Evolutionary conservation across 2,797 vertebrate species (phyloP).

Genomic region (Pseudomugil tenellus): DNA sequence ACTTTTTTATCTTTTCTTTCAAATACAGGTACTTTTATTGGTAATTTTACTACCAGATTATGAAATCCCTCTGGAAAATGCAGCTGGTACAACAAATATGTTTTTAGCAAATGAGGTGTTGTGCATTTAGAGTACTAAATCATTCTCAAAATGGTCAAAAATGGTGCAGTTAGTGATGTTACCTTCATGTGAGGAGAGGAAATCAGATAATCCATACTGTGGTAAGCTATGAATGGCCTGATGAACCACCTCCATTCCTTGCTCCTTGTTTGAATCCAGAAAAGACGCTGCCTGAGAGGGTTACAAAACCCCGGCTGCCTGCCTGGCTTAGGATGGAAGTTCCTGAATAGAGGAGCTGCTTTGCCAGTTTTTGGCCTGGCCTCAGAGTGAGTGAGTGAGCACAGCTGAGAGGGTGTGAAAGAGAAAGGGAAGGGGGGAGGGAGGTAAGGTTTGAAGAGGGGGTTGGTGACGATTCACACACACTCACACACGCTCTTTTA

Average conservation of each 20-base stretch:
- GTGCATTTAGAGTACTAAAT: slow-evolving; percentile 8
- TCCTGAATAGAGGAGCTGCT: slow-evolving; percentile 67
- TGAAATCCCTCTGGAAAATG: slow-evolving; percentile 37
- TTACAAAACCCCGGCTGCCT: slow-evolving; percentile 33
- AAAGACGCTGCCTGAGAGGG: slow-evolving; percentile 46
- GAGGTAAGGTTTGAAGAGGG: slow-evolving; percentile 70
- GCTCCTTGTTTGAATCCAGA: slow-evolving; percentile 26
- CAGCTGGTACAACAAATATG: slow-evolving; percentile 47
- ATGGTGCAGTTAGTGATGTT: slow-evolving; percentile 56
- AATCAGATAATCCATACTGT: slow-evolving; percentile 75
- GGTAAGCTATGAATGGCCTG: slow-evolving; percentile 61
- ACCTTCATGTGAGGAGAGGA: slow-evolving; percentile 79
- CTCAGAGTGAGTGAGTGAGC: slow-evolving; percentile 81
- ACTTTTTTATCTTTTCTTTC: slow-evolving; percentile 14
- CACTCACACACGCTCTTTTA: slow-evolving; percentile 33
- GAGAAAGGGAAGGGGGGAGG: slow-evolving; percentile 66
- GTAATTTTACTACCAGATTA: slow-evolving; percentile 34
- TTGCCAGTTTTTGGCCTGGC: slow-evolving; percentile 76
- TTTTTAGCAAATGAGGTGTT: neutral
- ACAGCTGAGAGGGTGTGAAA: slow-evolving; percentile 84
- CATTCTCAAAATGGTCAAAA: slow-evolving; percentile 12
- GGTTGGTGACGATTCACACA: slow-evolving; percentile 53
- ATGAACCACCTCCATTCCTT: slow-evolving; percentile 79
- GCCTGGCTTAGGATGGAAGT: slow-evolving; percentile 64
- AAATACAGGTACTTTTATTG: slow-evolving; percentile 21